A percentile compares a stretch with the other conserved stretches of the same genome.
These are phyloP conservation scores for Centropristis striata DNA, from an alignment of 2,113 vertebrate species.

Conservation along the genomic window DNA sequence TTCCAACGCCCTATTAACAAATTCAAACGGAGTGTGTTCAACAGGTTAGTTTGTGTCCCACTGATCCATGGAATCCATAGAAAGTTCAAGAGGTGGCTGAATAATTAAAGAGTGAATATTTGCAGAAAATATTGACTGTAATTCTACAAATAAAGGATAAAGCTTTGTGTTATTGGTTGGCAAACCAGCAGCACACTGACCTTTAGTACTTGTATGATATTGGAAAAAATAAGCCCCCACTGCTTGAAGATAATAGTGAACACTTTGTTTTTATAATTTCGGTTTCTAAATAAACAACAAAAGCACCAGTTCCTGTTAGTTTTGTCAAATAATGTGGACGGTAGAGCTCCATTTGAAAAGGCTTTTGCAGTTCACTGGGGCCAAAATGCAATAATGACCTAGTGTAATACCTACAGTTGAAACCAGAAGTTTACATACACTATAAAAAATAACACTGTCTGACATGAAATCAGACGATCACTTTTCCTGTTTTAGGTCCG, in stretches of 20 bases:
- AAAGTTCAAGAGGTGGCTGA: not conserved
- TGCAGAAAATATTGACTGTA: not conserved
- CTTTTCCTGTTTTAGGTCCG: no score
- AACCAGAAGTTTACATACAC: no score
- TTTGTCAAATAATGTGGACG: no score
- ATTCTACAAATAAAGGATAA: not conserved
- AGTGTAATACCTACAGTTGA: no score
- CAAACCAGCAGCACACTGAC: not conserved
- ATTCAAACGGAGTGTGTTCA: not conserved
- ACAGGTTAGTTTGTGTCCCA: not conserved
- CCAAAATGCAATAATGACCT: no score
- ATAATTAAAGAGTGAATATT: not conserved
- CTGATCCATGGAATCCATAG: not conserved
- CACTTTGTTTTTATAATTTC: not conserved
- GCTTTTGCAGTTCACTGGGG: no score
- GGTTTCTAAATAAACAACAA: not conserved
- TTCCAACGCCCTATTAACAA: no score
- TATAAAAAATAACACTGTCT: no score
- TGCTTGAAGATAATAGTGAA: not conserved
- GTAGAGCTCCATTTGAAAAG: no score
- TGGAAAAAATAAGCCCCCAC: not conserved
- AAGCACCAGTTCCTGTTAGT: not conserved
- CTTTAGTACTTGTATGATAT: not conserved
- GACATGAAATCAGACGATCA: no score
- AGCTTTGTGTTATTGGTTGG: not conserved